phyloP scores from a whole-genome alignment of 2,797 vertebrate species.

The Schizopygopsis pylzovi region DNA sequence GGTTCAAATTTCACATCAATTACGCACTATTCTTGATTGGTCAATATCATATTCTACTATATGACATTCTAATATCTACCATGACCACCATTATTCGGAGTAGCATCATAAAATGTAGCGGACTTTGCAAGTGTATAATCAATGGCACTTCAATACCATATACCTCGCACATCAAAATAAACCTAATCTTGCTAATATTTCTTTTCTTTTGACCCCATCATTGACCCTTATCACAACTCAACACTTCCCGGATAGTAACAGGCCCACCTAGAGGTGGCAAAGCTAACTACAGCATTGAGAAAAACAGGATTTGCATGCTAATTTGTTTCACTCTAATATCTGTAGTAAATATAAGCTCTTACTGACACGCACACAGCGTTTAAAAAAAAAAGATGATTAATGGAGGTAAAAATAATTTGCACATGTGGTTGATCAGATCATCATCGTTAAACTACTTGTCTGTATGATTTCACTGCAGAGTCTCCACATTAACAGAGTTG shows the following conservation, averaged over 20 bases:
- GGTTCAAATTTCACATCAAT: not conserved
- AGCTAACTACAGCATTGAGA: not conserved
- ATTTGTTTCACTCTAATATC: not conserved
- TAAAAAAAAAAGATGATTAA: not conserved
- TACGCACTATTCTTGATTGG: not conserved
- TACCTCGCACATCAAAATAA: not conserved
- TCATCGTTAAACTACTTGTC: not conserved
- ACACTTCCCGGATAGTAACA: not conserved
- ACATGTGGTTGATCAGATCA: not conserved
- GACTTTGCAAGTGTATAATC: not conserved
- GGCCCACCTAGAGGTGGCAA: slow-evolving; percentile 21
- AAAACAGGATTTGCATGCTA: not conserved
- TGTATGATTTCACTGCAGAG: slow-evolving; percentile 42
- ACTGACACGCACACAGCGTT: not conserved
- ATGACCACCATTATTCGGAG: not conserved
- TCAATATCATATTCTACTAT: no score
- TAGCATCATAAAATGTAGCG: not conserved
- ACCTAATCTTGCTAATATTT: not conserved
- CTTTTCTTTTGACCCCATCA: not conserved
- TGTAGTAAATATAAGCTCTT: not conserved
- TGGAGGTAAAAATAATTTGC: not conserved
- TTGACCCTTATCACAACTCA: not conserved
- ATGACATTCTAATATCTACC: no score
- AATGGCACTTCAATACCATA: not conserved
- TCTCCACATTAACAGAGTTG: slow-evolving; percentile 60